Evolutionary conservation across 53 echinoderm and acorn worm species (phyloP), one percentile per base, ranked within the genome.

Genomic region (Holothuria scabra): DNA sequence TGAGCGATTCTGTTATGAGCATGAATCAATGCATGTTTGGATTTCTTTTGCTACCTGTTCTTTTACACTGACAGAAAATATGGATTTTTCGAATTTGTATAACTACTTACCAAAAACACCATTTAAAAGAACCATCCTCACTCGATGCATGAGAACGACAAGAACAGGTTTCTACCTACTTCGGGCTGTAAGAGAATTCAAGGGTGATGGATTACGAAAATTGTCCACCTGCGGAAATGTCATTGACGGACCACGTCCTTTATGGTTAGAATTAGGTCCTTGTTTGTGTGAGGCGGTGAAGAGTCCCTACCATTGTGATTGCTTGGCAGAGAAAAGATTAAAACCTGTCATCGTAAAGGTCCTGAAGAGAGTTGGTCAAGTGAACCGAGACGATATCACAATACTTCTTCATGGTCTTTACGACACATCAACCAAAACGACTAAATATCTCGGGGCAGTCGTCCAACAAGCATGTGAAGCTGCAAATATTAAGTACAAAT

Each of bases 31-130:
- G 62, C 12, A 34, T 35, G 23, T 81, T 32, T 81, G 64, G 63
- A 81, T 81, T 61, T 23, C 82, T 2, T 20, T 80, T n/a, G 23
- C 80, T 20, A n/a, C 30, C 2, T 80, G 60, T 60, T 80, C 80
- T 32, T 80, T 59, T 26, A 33, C 80, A 13, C 60, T 80, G 16
- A 80, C 30, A 32, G 35, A 19, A 2, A 59, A 37, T 31, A 60
- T 59, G 22, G 35, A 80, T 59, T 61, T n/a, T 31, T 59, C 60
- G 12, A 4, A 13, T 33, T 41, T 80, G 30, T 22, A 76, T 16
- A 25, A 52, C 9, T 52, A 28, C 26, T 24, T 76, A 26, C 76
- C 76, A 52, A 22, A 4, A 14, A 28, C 28, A 14, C 52, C 52
- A 14, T 76, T 56, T 28, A 7, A 22, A 29, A 52, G 11, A 28